Evolutionary conservation across 2,888 invertebrate genomes (phyloP).

Genomic region (Habrosyne pyritoides): DNA sequence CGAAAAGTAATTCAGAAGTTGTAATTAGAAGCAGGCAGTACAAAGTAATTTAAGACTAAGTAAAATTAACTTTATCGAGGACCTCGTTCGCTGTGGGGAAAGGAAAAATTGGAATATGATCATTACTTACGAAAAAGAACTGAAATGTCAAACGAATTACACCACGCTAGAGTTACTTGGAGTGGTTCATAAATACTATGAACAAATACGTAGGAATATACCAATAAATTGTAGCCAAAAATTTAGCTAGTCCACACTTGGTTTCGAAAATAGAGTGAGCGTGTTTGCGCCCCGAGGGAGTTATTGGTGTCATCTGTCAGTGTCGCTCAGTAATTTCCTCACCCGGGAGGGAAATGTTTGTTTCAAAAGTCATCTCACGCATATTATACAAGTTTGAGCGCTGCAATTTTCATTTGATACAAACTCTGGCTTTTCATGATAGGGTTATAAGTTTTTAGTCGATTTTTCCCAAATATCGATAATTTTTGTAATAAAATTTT

Average conservation of each 20-base stretch:
- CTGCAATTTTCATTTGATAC: slow-evolving; percentile 34
- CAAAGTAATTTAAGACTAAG: slow-evolving; percentile 46
- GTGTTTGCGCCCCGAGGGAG: slow-evolving; percentile 60
- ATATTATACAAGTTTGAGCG: slow-evolving; percentile 52
- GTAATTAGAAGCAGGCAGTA: slow-evolving; percentile 36
- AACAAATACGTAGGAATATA: slow-evolving; percentile 10
- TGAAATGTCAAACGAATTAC: slow-evolving; percentile 10
- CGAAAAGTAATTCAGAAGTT: slow-evolving; percentile 53
- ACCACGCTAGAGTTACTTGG: slow-evolving; percentile 10
- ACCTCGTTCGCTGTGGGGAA: slow-evolving; percentile 35
- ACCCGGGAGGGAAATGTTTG: slow-evolving; percentile 63
- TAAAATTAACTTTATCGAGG: slow-evolving; percentile 56
- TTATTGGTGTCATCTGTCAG: slow-evolving; percentile 77
- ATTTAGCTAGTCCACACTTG: slow-evolving; percentile 43
- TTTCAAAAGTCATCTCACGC: slow-evolving; percentile 68
- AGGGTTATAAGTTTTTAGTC: not conserved
- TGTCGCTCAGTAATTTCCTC: slow-evolving; percentile 74
- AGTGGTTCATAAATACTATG: slow-evolving; percentile 7
- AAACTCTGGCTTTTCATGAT: slow-evolving; percentile 7
- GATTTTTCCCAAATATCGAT: too few species aligned
- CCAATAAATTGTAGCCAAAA: slow-evolving; percentile 7
- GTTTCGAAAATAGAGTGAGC: slow-evolving; percentile 52
- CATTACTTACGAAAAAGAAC: slow-evolving; percentile 10
- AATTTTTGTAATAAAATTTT: too few species aligned
- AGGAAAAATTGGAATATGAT: slow-evolving; percentile 25